Conservation (phyloP, 2,888 invertebrate species). For the Oscheius sp. region DNA sequence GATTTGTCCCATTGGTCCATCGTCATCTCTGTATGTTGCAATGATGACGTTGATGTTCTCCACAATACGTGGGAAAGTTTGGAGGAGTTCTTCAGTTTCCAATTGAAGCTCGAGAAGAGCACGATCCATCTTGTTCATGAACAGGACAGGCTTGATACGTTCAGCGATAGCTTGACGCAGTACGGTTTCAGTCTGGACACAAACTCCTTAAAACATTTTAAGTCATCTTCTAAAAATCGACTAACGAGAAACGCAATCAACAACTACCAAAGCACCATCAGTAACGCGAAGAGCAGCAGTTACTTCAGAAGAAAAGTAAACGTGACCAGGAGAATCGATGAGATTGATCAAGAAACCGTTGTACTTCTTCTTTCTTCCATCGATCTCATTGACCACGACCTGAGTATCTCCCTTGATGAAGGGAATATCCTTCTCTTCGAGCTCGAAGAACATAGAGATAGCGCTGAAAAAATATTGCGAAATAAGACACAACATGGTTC, state of each 20-base stretch:
- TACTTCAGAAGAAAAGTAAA: slow-evolving; percentile 95
- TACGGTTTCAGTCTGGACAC: slow-evolving; percentile 99
- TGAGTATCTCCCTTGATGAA: slow-evolving; percentile 82
- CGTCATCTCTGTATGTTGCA: slow-evolving; percentile 96
- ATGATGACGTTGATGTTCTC: slow-evolving; percentile 99
- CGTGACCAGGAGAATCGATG: slow-evolving; percentile 99
- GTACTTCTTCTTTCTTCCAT: slow-evolving; percentile 83
- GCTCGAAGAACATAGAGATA: slow-evolving; percentile 92
- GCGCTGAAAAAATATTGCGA: slow-evolving; percentile 57
- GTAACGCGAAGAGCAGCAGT: slow-evolving; percentile 99
- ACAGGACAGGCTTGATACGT: slow-evolving; percentile 98
- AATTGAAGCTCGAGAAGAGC: slow-evolving; percentile 96
- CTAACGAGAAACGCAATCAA: slow-evolving; percentile 97
- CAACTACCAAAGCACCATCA: slow-evolving; percentile 98
- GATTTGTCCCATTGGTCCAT: slow-evolving; percentile 99
- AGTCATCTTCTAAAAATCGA: slow-evolving; percentile 42
- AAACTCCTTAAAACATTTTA: slow-evolving; percentile 84
- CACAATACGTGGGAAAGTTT: slow-evolving; percentile 94
- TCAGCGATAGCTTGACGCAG: slow-evolving; percentile 99
- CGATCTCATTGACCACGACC: slow-evolving; percentile 43
- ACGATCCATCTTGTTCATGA: slow-evolving; percentile 99
- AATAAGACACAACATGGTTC: slow-evolving; percentile 58
- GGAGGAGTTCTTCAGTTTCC: slow-evolving; percentile 95
- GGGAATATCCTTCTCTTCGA: slow-evolving; percentile 90
- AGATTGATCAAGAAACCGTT: slow-evolving; percentile 97